Evolutionary conservation across 2,888 invertebrate genomes (phyloP), one percentile per base, ranked within the genome.

Genomic region (Aplocera efformata): DNA sequence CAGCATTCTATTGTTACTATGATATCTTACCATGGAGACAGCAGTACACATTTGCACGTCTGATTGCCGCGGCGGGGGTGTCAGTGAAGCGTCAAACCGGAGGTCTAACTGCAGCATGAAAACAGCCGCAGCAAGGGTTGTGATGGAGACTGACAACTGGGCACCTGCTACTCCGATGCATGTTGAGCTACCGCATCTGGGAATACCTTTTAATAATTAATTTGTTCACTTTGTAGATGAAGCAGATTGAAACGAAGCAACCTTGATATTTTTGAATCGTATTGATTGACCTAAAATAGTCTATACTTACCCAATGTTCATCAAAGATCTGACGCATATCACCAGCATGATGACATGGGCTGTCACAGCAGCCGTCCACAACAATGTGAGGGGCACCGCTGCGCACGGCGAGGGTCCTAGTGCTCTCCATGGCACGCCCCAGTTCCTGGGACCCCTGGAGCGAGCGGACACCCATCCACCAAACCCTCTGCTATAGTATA

Each of bases 81-180:
- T 79, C 13, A 82, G 56, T 0, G 86, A 71, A 1, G 88, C 80
- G 45, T 88, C 88, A 48, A 63, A 82, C 36, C 84, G 67, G 33
- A 86, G 48, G 42, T 88, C 88, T 7, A 88, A 58, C 20, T 83
- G 83, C 29, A 84, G 56, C 81, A 86, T 78, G 60, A 73, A 88
- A 21, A 72, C 56, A 0, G 79, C 75, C 27, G 90, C 88, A 0
- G 81, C 88, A 1, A 90, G 67, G 0, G 89, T 80, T 2, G 79
- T 72, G 20, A 89, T 65, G 1, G 88, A 88, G 27, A 88, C 58
- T 0, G 77, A 60, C 13, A 88, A 80, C 72, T 72, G 90, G 11
- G 79, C 90, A 32, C 66, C 84, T 23, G 72, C 90, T 24, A 76
- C 90, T 31, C 77, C 90, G 34, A 79, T 73, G 67, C 79, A 90